These are phyloP conservation scores for Struthio camelus DNA, from an alignment of 2,113 vertebrate genomes.

Conservation along the genomic window DNA sequence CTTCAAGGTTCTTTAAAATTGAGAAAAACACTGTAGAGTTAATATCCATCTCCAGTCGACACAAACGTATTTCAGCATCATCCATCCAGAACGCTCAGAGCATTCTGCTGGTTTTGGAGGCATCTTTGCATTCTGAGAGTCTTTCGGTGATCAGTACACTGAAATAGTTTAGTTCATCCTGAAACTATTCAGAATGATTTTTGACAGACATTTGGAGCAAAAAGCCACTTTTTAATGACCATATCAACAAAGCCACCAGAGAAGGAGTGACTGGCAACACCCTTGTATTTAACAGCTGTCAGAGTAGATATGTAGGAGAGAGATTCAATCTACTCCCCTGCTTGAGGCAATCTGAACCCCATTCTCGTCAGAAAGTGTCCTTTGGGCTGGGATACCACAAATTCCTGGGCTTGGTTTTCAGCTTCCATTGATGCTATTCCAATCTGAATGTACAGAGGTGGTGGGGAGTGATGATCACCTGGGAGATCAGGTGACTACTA, in stretches of 20 bases:
- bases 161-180: background rate
- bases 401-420: background rate
- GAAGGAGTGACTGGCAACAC: background rate
- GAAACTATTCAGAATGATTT: background rate
- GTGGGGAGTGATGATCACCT: background rate
- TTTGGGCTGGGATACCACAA: background rate
- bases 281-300: background rate
- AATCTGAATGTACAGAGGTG: background rate
- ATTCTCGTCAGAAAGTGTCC: background rate
- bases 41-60: background rate
- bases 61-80: background rate
- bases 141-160: background rate
- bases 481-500: background rate
- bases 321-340: background rate
- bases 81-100: background rate
- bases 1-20: background rate
- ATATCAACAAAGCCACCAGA: background rate
- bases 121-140: too few species aligned
- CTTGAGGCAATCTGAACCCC: background rate
- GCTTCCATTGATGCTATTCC: background rate
- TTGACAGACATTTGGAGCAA: background rate
- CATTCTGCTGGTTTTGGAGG: background rate
- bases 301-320: background rate
- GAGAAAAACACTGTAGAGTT: background rate
- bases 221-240: background rate